phyloP scores from a whole-genome alignment of 2,797 vertebrate species.

The Triplophysa yarkandensis region DNA sequence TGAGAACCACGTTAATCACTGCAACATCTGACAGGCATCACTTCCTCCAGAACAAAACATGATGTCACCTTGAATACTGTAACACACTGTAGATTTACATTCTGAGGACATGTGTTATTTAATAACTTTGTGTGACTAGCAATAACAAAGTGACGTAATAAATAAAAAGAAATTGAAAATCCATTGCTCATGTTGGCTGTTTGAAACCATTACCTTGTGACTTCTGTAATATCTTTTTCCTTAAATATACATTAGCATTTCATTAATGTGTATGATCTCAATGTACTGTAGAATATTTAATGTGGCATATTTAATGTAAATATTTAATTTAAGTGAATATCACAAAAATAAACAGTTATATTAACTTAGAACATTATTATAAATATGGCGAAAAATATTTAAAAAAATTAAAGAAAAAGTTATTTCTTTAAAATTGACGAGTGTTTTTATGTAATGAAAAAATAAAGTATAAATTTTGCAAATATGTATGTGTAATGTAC shows the following conservation, averaged over 20 bases:
- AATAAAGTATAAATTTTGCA: too few species aligned
- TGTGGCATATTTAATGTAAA: too few species aligned
- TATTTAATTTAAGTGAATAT: too few species aligned
- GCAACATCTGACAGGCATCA: slow-evolving; percentile 34
- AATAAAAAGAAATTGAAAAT: slow-evolving; percentile 2
- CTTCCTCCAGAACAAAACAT: slow-evolving; percentile 31
- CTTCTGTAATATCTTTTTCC: neutral
- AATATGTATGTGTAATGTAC: too few species aligned
- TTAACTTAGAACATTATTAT: too few species aligned
- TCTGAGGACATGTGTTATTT: neutral
- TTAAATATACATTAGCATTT: slow-evolving; percentile 19
- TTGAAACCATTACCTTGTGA: slow-evolving; percentile 28
- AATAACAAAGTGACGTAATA: slow-evolving; percentile 31
- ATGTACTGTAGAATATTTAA: too few species aligned
- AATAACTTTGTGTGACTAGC: slow-evolving; percentile 8
- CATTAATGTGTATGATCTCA: neutral
- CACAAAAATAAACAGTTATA: too few species aligned
- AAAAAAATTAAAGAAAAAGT: too few species aligned
- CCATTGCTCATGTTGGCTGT: slow-evolving; percentile 13
- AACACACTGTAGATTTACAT: slow-evolving; percentile 9
- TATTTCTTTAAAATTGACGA: too few species aligned
- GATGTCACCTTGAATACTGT: slow-evolving; percentile 23
- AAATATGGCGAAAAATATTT: too few species aligned
- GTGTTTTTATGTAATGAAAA: too few species aligned
- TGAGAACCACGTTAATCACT: slow-evolving; percentile 24